phyloP scores from a whole-genome alignment of 2,888 invertebrate genomes.

The Cephus sareptanus region DNA sequence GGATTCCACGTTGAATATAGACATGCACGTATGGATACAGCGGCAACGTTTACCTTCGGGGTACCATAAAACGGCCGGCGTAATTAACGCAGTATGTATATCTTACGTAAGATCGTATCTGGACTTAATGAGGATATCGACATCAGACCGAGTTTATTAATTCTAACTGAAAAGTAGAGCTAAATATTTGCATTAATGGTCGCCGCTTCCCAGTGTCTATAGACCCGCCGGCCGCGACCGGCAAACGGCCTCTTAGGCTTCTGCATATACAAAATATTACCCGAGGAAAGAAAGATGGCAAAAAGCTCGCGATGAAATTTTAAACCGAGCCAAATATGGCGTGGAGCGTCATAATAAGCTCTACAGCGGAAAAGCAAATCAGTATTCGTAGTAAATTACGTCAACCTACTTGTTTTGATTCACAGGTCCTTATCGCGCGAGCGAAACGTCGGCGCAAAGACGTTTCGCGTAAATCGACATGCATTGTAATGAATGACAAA shows the following conservation, averaged over 20 bases:
- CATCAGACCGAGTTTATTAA: not conserved
- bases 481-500: not conserved
- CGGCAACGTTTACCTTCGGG: not conserved
- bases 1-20: not conserved
- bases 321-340: not conserved
- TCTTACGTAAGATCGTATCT: not conserved
- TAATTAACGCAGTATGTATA: not conserved
- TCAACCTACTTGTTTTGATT: no score
- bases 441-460: no score
- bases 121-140: not conserved
- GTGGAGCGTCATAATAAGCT: no score
- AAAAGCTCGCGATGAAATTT: not conserved
- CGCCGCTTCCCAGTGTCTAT: not conserved
- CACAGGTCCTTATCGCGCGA: no score
- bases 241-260: not conserved
- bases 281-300: not conserved
- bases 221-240: no score
- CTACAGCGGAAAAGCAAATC: no score
- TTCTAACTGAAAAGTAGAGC: not conserved
- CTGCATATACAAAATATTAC: not conserved
- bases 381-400: no score
- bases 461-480: no score
- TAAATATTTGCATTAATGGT: not conserved
- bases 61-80: not conserved
- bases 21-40: not conserved